A percentile compares a stretch with the other conserved stretches of the same genome.
Conservation (phyloP, 1,140 invertebrate genomes). For the Hyles euphorbiae region DNA sequence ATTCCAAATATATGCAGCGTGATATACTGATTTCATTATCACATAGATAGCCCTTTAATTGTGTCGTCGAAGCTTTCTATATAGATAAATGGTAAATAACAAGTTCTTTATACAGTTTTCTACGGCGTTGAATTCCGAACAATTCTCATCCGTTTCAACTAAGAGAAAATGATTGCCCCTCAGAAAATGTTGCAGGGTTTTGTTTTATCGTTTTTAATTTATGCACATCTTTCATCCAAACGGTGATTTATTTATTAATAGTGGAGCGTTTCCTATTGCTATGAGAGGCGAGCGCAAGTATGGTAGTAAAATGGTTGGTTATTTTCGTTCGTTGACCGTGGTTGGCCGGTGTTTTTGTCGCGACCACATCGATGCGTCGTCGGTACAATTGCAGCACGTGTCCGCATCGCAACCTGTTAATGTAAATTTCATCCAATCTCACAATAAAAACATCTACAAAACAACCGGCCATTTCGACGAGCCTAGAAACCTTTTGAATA, state of each 20-base stretch:
- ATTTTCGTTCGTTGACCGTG: conserved; percentile 57
- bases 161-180: too few relatives aligned
- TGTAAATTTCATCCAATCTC: conserved; percentile 3
- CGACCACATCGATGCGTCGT: conserved; percentile 14
- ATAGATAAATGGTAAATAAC: too few relatives aligned
- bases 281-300: conserved; percentile 16
- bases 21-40: too few relatives aligned
- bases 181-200: background rate
- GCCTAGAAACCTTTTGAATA: too few relatives aligned
- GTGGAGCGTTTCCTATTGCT: conserved; percentile 17
- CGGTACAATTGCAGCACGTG: conserved; percentile 34
- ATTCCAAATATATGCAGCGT: too few relatives aligned
- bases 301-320: conserved; percentile 18
- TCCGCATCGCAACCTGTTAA: conserved; percentile 13
- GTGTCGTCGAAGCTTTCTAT: too few relatives aligned
- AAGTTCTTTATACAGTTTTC: too few relatives aligned
- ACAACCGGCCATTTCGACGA: too few relatives aligned
- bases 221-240: conserved; percentile 7
- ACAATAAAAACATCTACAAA: too few relatives aligned
- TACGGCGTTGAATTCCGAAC: too few relatives aligned
- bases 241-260: conserved; percentile 29
- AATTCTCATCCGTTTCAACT: too few relatives aligned
- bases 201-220: background rate
- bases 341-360: conserved; percentile 41
- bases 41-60: too few relatives aligned